Base-by-base conservation (phyloP, 2,797 vertebrate genomes). In the Sciurus carolinensis region DNA sequence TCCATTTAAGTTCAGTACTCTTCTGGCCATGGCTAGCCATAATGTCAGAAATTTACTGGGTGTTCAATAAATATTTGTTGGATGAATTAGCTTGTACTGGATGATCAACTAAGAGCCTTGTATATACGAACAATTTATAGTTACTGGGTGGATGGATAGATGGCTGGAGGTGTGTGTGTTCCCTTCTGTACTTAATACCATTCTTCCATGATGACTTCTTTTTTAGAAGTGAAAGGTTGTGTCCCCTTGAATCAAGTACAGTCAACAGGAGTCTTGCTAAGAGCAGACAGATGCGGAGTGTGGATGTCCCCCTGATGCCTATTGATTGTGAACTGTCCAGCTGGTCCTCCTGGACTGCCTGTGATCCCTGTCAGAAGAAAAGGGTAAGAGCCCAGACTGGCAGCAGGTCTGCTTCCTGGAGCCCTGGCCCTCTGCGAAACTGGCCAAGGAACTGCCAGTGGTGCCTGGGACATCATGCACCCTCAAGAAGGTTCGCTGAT, bases 301-400 rank as follows among this genome's bases (percentile, higher is more conserved):
- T 84, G 9, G 66, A 24, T 0, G 36, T 0, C 2, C 11, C 77
- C 0, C 98, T 92, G 0, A 91, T 91, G 52, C 99, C 99, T 0
- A 97, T 99, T 11, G 99, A 99, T 97, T 99, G 99, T 47, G 9
- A 33, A 8, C 95, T 99, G 75, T 99, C 99, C 2, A 94, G 98
- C 73, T 99, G 99, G 99, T 99, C 99, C 14, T n/a, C 98, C 0
- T 99, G 99, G 99, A 99, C 99, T 26, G 95, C 91, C 2, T 99
- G 99, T 79, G 99, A 99, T 93, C 97, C 98, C 88, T 99, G 99
- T 96, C 99, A 99, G 97, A 99, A 99, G 90, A 99, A 99, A 97
- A 99, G 98, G 98, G 99, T 99, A 97, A 98, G 99, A 98, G 50
- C 20, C 26, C 7, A 44, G 39, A 44, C 26, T 50, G 36, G 24